A percentile compares a stretch with the other conserved stretches of the same genome.
These are phyloP conservation scores for Sigmodon hispidus DNA, from an alignment of 2,113 vertebrate species.

Conservation along the genomic window DNA sequence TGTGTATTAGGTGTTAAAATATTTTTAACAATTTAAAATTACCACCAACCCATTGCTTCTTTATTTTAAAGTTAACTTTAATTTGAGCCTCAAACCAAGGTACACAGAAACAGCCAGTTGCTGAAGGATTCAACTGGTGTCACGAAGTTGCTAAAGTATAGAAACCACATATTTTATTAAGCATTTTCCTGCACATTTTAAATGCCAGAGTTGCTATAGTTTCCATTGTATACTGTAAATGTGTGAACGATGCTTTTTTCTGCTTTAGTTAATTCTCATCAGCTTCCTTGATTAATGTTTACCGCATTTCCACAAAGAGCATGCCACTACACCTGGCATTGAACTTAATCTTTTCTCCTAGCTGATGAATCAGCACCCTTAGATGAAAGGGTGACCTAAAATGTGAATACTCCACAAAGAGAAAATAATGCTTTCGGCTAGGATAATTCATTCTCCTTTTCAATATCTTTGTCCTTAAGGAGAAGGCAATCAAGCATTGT, in stretches of 20 bases:
- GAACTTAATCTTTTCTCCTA: slow-evolving; percentile 68
- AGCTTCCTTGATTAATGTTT: slow-evolving; percentile 65
- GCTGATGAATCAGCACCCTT: slow-evolving; percentile 63
- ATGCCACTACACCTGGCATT: neutral
- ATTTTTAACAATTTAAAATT: neutral
- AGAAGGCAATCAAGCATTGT: neutral
- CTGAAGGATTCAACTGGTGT: neutral
- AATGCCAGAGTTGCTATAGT: neutral
- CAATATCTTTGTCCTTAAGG: slow-evolving; percentile 52
- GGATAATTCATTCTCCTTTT: slow-evolving; percentile 48
- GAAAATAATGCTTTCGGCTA: neutral
- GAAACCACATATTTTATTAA: neutral
- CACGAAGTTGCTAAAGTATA: neutral
- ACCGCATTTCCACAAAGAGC: slow-evolving; percentile 33
- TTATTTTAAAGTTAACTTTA: neutral
- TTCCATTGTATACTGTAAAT: neutral
- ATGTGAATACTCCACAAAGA: slow-evolving; percentile 6
- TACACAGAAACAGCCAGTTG: neutral
- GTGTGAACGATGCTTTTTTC: slow-evolving; percentile 1
- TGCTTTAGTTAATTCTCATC: slow-evolving; percentile 64
- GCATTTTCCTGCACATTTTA: neutral
- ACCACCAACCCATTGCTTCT: neutral
- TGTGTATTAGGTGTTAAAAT: neutral
- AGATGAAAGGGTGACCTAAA: slow-evolving; percentile 53
- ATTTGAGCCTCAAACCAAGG: slow-evolving; percentile 2